Conservation (phyloP, 2,888 invertebrate genomes). For the Conomelus anceps region DNA sequence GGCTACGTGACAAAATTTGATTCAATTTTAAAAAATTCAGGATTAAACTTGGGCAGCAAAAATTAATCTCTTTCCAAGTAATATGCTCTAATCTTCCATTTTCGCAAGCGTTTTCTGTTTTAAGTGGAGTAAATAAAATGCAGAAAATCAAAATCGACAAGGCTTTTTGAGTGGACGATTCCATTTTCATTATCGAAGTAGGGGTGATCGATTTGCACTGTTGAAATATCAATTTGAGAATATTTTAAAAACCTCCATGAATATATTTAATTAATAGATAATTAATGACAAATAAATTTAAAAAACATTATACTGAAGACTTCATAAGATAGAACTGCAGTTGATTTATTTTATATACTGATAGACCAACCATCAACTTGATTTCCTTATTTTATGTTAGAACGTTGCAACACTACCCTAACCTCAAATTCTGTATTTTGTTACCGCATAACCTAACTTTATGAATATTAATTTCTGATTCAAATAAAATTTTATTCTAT, state of each 20-base stretch:
- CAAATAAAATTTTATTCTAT: background rate
- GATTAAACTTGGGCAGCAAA: background rate
- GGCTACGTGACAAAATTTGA: background rate
- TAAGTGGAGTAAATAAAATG: background rate
- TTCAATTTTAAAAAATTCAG: background rate
- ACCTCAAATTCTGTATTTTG: background rate
- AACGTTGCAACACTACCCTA: too few relatives aligned
- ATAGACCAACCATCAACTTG: too few relatives aligned
- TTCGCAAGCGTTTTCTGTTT: background rate
- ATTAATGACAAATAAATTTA: too few relatives aligned
- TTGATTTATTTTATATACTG: too few relatives aligned
- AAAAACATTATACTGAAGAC: too few relatives aligned
- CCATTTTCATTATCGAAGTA: background rate
- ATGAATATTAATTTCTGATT: background rate
- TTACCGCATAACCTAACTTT: background rate
- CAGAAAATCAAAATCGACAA: background rate
- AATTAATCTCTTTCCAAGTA: background rate
- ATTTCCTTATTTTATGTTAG: too few relatives aligned
- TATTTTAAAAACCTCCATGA: too few relatives aligned
- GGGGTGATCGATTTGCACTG: too few relatives aligned
- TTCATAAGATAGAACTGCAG: too few relatives aligned
- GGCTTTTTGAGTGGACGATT: background rate
- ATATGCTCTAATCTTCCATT: background rate
- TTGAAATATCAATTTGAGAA: too few relatives aligned
- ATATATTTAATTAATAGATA: too few relatives aligned